These are phyloP conservation scores for Dastarcus helophoroides DNA, from an alignment of 2,888 invertebrate species.

Conservation along the genomic window DNA sequence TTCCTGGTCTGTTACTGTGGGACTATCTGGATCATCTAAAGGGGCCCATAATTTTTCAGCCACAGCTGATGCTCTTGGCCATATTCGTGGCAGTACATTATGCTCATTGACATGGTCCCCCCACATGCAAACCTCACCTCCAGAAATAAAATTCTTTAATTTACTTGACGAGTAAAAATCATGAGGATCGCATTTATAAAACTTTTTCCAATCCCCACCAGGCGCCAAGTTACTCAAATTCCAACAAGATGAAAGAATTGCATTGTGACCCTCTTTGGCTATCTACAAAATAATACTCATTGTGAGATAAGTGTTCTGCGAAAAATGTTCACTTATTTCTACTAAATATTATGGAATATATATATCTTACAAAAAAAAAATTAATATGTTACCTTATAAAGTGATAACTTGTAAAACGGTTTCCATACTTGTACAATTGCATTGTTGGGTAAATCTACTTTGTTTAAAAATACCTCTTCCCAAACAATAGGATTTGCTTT, in stretches of 20 bases:
- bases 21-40: constrained; percentile 23
- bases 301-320: too few species aligned
- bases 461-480: too few species aligned
- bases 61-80: constrained; percentile 73
- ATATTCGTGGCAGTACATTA: constrained; percentile 49
- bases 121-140: constrained; percentile 90
- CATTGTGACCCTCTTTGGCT: too few species aligned
- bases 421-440: too few species aligned
- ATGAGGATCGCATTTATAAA: constrained; percentile 58
- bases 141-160: constrained; percentile 55
- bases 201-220: constrained; percentile 56
- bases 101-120: constrained; percentile 64
- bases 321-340: too few species aligned
- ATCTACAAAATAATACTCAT: too few species aligned
- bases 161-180: constrained; percentile 30
- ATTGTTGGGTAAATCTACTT: too few species aligned
- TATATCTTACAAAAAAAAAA: too few species aligned
- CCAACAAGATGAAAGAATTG: constrained; percentile 77
- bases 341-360: too few species aligned
- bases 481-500: too few species aligned
- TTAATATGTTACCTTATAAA: too few species aligned
- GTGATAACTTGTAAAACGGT: too few species aligned
- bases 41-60: constrained; percentile 75
- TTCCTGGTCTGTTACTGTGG: constrained; percentile 9
- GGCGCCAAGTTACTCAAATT: constrained; percentile 62